Base-by-base conservation (phyloP, 2,113 vertebrate genomes). In the Miniopterus natalensis region DNA sequence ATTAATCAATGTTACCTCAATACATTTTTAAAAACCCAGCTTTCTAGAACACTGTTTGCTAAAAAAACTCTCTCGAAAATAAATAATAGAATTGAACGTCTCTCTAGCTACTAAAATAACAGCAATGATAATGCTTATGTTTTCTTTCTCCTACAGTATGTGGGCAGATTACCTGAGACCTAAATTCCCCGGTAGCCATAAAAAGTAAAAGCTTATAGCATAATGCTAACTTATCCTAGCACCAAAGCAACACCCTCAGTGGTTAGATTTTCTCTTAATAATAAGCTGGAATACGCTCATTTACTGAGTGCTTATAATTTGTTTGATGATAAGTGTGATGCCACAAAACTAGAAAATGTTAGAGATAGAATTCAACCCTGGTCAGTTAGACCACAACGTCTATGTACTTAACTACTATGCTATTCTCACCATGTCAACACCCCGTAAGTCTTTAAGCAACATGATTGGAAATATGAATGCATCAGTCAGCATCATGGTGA, bases 41-140 rank as follows among this genome's bases (percentile, higher is more conserved):
- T 23, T 93, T 36, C 18, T 25, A 78, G 21, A 59, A 23, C 75
- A 61, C 55, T 81, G 13, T 83, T 89, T 86, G 74, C 14, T 94
- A 73, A 80, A 89, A 89, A 20, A n/a, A 79, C 51, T 92, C 70
- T 86, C 49, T 75, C 87, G 42, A 89, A 91, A 95, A 47, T 78
- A 96, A 92, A n/a, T 68, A 65, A 80, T 13, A 65, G 86, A 80
- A 68, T 29, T 23, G 40, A 57, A 36, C 74, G 12, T 5, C 14
- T 92, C 36, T 92, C 53, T 55, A 68, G 49, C 15, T 49, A 84
- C 66, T 63, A 47, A 93, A 79, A 73, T 65, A 71, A 77, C 23
- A 77, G 23, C 40, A 77, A 80, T 6, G 65, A n/a, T 5, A 29
- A 51, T 49, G 42, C 25, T 91, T 57, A 61, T 25, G 49, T 74